A percentile compares a stretch with the other conserved stretches of the same genome.
Conservation (phyloP, 2,113 vertebrate genomes). For the Eulemur macaco region DNA sequence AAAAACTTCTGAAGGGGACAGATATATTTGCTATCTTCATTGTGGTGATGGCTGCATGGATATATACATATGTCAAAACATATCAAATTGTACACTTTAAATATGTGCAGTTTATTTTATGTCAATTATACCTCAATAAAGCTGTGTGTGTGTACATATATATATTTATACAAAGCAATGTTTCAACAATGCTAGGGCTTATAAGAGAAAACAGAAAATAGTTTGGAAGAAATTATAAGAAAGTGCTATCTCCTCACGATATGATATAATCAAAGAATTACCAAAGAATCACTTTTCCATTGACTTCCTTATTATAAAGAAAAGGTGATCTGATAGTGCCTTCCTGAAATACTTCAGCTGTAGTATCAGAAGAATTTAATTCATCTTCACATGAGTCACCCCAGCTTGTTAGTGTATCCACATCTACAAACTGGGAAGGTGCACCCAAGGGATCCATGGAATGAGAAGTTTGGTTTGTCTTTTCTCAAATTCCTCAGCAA, state of each 20-base stretch:
- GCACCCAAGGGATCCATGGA: conserved; percentile 98
- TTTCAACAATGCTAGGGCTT: not conserved
- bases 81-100: not conserved
- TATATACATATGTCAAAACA: not conserved
- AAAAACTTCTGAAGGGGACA: not conserved
- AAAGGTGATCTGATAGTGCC: conserved; percentile 90
- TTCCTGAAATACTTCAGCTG: conserved; percentile 74
- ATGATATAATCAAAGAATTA: conserved; percentile 82
- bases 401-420: conserved; percentile 91
- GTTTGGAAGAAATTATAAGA: not conserved
- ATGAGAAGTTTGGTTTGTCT: conserved; percentile 41
- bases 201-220: not conserved
- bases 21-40: not conserved
- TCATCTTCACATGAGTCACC: conserved; percentile 81
- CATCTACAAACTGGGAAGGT: conserved; percentile 94
- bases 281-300: conserved; percentile 94
- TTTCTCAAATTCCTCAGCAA: conserved; percentile 65
- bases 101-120: not conserved
- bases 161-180: not conserved
- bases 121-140: not conserved
- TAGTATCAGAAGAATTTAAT: conserved; percentile 63
- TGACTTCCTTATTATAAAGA: conserved; percentile 91
- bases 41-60: not conserved
- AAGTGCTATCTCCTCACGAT: not conserved
- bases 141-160: no score